Base-by-base conservation (phyloP, 2,797 vertebrate genomes). In the Coregonus ussuriensis region DNA sequence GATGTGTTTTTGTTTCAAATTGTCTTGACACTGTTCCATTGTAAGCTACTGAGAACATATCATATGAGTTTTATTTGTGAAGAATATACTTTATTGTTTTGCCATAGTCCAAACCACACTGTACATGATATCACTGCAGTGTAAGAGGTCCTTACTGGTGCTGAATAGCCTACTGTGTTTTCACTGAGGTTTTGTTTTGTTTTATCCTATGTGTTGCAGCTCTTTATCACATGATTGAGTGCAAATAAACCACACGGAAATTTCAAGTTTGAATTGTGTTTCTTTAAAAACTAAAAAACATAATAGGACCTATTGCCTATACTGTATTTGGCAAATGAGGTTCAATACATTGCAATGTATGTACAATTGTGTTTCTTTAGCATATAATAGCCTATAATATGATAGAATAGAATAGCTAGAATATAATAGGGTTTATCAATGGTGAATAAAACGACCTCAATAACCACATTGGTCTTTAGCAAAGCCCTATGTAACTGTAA, bases 191-290 rank as follows among this genome's bases (percentile, higher is more conserved):
- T 85, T 83, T 7, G 82, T 83, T 82, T 79, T 76, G 79, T 91
- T 77, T 76, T 77, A 79, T 87, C 80, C 84, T 83, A 69, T 88
- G 83, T 89, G 71, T 80, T 92, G 90, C 87, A 89, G 89, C 87
- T 89, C 84, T 91, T 91, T 88, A 89, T 93, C 91, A 93, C 93
- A 91, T 91, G 90, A 93, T 91, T 91, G 91, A 92, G 91, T 95
- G 91, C 91, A 94, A 95, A 95, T 95, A 95, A 95, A 95, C 85
- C 88, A 93, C 91, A 83, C 79, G 86, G 84, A 92, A 94, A 88
- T 87, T 82, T 84, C 72, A 74, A 72, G 41, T 18, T 72, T 78
- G 78, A 47, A 79, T 74, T 81, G 33, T 85, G 16, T 77, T 68
- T 51, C 6, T 53, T 67, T 1, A n/a, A 71, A 29, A 21, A 33